Conservation (phyloP, 2,113 vertebrate species). For the Aegotheles bennettii region DNA sequence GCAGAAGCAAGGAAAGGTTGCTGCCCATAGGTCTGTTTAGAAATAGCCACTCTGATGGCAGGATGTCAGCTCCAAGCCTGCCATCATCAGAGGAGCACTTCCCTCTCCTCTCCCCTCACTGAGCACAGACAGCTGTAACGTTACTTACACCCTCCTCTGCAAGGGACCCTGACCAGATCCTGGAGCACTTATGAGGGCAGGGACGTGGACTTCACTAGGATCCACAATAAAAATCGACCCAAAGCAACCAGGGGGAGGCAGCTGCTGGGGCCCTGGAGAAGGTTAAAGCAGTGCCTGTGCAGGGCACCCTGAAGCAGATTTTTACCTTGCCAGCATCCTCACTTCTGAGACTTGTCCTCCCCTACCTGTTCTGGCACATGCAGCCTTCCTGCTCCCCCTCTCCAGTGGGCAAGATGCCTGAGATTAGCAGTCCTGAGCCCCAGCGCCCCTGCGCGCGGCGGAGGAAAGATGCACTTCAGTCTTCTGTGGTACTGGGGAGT, state of each 20-base stretch:
- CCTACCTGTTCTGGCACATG: background rate
- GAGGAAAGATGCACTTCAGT: background rate
- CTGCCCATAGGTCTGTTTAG: background rate
- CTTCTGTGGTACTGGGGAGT: constrained; percentile 5
- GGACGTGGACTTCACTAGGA: background rate
- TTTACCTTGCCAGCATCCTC: background rate
- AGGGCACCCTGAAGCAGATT: background rate
- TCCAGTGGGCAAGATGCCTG: background rate
- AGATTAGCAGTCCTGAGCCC: background rate
- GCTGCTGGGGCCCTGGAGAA: background rate
- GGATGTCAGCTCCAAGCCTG: background rate
- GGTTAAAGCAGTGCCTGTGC: background rate
- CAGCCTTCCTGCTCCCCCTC: background rate
- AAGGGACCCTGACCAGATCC: background rate
- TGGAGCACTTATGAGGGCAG: fast-evolving
- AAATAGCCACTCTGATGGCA: background rate
- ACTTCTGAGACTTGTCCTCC: background rate
- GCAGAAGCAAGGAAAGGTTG: background rate
- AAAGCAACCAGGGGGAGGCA: background rate
- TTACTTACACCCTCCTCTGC: background rate
- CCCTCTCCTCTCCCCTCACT: background rate
- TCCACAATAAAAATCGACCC: background rate
- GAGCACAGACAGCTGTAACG: background rate
- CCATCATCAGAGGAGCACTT: background rate
- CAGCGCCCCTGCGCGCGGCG: background rate